phyloP scores from a whole-genome alignment of 2,113 vertebrate genomes.

The Chamaea fasciata region DNA sequence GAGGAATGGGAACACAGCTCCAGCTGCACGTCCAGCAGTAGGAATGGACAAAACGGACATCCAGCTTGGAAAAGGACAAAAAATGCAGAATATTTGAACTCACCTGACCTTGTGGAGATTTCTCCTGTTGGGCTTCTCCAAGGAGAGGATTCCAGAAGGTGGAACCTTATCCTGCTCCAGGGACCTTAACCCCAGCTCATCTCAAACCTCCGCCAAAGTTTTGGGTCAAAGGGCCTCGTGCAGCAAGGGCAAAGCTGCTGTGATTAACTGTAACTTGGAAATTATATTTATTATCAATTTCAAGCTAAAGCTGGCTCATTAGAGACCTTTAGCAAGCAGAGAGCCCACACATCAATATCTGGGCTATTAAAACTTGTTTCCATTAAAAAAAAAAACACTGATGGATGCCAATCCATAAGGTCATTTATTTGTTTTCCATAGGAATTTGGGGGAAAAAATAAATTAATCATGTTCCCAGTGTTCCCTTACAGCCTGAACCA shows the following conservation, averaged over 20 bases:
- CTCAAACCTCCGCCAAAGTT: neutral
- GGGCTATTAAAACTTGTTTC: neutral
- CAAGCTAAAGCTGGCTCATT: neutral
- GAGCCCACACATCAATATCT: neutral
- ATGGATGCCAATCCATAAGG: neutral
- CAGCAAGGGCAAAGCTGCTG: neutral
- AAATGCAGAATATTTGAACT: neutral
- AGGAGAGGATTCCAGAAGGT: neutral
- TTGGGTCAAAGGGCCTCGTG: neutral
- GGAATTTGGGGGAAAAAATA: neutral
- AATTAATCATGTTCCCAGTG: rapidly evolving
- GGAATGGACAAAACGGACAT: neutral
- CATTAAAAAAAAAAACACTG: neutral
- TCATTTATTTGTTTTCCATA: neutral
- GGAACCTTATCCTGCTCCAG: neutral
- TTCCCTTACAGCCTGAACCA: neutral
- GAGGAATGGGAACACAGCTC: neutral
- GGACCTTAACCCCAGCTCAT: neutral
- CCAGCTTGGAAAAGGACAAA: neutral
- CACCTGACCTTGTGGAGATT: neutral
- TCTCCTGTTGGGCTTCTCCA: neutral
- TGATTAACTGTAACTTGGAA: neutral
- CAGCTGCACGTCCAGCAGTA: neutral
- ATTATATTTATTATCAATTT: neutral
- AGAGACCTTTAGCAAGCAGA: neutral